Conservation (phyloP, 2,888 invertebrate species). For the Eilema depressum region DNA sequence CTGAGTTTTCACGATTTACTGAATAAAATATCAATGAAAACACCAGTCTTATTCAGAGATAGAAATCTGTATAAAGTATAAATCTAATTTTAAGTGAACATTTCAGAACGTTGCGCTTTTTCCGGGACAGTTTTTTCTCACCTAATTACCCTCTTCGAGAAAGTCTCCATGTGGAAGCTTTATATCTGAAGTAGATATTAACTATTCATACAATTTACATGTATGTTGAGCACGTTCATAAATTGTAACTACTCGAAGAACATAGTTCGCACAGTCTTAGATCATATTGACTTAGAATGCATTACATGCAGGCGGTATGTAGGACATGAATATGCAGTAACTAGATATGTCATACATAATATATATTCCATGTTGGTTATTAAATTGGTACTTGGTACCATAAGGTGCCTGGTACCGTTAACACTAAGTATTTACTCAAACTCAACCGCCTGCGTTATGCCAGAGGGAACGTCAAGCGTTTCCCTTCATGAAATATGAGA, state of each 20-base stretch:
- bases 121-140: background rate
- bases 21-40: no score
- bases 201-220: background rate
- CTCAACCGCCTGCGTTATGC: conserved; percentile 23
- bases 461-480: conserved; percentile 22
- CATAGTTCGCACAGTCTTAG: background rate
- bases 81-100: background rate
- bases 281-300: conserved; percentile 16
- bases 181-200: background rate
- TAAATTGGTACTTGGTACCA: conserved; percentile 21
- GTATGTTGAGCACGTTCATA: background rate
- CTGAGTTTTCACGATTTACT: no score
- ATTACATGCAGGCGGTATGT: conserved; percentile 10
- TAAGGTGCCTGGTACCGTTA: conserved; percentile 30
- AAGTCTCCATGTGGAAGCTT: background rate
- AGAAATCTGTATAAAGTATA: no score
- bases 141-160: background rate
- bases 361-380: conserved; percentile 28
- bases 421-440: conserved; percentile 36
- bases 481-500: conserved; percentile 31
- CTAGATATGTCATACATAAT: conserved; percentile 26
- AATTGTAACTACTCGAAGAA: background rate
- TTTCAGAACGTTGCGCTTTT: background rate
- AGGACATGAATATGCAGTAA: conserved; percentile 23
- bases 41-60: no score